phyloP scores from a whole-genome alignment of 2,888 invertebrate genomes.

The Orgyia antiqua region DNA sequence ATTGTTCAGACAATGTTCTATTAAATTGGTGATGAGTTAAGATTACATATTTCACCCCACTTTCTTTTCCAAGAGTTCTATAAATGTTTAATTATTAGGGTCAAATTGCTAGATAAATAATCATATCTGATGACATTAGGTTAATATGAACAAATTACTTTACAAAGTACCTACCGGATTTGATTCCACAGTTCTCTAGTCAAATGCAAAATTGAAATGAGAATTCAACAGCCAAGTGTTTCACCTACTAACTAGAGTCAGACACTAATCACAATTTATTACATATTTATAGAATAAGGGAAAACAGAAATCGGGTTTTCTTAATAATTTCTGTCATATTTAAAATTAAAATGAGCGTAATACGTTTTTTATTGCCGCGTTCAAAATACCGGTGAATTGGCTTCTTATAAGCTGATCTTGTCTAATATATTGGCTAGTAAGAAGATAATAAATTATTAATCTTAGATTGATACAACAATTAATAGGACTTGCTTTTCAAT shows the following conservation, averaged over 20 bases:
- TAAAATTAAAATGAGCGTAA: constrained; percentile 59
- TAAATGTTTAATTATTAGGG: too few species aligned
- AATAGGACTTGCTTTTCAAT: constrained; percentile 7
- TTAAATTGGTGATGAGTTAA: too few species aligned
- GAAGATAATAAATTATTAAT: constrained; percentile 16
- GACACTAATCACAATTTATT: constrained; percentile 64
- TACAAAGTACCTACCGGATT: too few species aligned
- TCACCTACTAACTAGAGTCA: constrained; percentile 26
- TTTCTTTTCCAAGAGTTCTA: too few species aligned
- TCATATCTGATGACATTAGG: too few species aligned
- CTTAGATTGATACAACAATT: constrained; percentile 13
- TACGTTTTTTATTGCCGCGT: constrained; percentile 54
- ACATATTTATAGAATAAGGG: constrained; percentile 46
- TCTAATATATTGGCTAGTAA: constrained; percentile 29
- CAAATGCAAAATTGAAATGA: constrained; percentile 12
- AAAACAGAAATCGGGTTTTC: constrained; percentile 49
- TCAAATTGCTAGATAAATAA: too few species aligned
- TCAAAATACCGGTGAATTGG: constrained; percentile 46
- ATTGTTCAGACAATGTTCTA: too few species aligned
- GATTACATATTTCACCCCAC: too few species aligned
- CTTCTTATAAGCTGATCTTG: constrained; percentile 45
- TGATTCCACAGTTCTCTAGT: constrained; percentile 1
- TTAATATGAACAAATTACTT: too few species aligned
- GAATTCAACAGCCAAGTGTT: constrained; percentile 31
- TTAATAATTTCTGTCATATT: constrained; percentile 52